Base-by-base conservation (phyloP, 1,140 invertebrate genomes). In the Drosophila obscura region DNA sequence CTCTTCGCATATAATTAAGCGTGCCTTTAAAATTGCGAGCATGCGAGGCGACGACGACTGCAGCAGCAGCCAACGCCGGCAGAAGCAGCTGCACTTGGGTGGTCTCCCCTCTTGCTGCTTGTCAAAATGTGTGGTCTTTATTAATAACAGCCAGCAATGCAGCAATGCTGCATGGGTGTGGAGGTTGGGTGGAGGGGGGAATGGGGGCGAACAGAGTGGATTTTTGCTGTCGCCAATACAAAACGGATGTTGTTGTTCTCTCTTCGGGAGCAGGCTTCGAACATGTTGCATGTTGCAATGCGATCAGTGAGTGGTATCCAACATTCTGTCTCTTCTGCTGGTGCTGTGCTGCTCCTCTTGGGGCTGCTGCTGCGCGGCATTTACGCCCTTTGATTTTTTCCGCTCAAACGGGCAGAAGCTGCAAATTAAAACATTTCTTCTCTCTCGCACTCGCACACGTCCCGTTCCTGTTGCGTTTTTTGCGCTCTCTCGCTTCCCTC, bases 111-210 rank as follows among this genome's bases (percentile, higher is more conserved):
- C 31, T 58, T 57, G 80, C 61, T 73, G 63, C 72, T 91, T 91
- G 90, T 91, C 90, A 91, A 91, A 91, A 90, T 91, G 90, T 91
- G 90, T 91, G 90, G 90, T 91, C 90, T 91, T 91, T 91, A 91
- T 91, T 91, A 91, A 91, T 91, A 90, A 90, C 78, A 90, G 68
- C 69, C 59, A 57, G 59, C 61, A 66, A 73, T 52, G 50, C 73
- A 80, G 50, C 19, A 59, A 19, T 52, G 52, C 57, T 45, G 53
- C 11, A 41, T 19, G 19, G 19, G 19, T 19, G 19, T 19, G 19
- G 19, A 28, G 28, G 2, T 8, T 26, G 49, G 19, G 31, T 39
- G 53, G 39, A 44, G 49, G 43, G 22, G 22, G 3, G 19, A 2
- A 1, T 8, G 19, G 39, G 46, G 39, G 52, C 41, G 11, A 51